These are phyloP conservation scores for Platichthys stellatus DNA, from an alignment of 2,113 vertebrate genomes.

Conservation along the genomic window DNA sequence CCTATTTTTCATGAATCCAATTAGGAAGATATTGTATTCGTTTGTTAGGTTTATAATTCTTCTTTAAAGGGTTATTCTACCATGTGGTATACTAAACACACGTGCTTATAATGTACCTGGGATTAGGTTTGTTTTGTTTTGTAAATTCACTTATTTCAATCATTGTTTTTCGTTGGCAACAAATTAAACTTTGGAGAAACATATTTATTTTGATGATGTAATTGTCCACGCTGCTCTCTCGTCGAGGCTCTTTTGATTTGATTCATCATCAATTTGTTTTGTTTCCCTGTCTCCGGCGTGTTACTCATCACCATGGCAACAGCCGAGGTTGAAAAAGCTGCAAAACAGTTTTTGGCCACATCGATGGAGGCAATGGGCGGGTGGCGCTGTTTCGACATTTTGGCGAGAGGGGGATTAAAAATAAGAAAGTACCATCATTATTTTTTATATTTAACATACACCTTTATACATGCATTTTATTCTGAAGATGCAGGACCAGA, in stretches of 20 bases:
- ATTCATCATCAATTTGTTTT: background rate
- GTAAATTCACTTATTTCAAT: background rate
- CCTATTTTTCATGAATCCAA: background rate
- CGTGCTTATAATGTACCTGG: background rate
- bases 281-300: slow-evolving; percentile 16
- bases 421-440: background rate
- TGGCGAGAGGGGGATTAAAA: background rate
- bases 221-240: background rate
- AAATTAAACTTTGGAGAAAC: background rate
- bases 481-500: no score
- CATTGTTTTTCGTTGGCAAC: background rate
- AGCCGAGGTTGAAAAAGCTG: background rate
- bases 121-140: no score
- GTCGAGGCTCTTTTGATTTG: background rate
- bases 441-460: background rate
- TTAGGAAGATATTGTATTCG: background rate
- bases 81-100: background rate
- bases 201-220: background rate
- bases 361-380: accelerated
- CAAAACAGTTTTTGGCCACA: slow-evolving; percentile 19
- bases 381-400: slow-evolving; percentile 25
- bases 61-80: background rate
- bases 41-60: background rate
- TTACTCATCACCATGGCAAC: slow-evolving; percentile 61
- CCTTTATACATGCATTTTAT: no score